A percentile compares a stretch with the other conserved stretches of the same genome.
Conservation (phyloP, 1,140 invertebrate genomes). For the Druon quercuslanigerum region DNA sequence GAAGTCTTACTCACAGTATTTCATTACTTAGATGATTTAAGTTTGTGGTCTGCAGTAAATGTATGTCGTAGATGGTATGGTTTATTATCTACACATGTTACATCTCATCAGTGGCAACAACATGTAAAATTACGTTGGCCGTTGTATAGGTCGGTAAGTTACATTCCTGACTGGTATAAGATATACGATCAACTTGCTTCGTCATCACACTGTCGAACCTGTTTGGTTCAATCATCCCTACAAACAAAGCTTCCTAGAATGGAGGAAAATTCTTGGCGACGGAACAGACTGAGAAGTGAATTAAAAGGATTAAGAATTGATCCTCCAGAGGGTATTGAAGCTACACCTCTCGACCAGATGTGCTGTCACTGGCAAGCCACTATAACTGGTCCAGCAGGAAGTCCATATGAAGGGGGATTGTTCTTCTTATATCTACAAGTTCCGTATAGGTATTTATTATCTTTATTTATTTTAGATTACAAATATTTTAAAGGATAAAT, state of each 20-base stretch:
- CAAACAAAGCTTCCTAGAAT: constrained; percentile 77
- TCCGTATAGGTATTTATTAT: constrained; percentile 78
- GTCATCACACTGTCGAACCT: constrained; percentile 84
- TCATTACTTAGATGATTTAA: constrained; percentile 92
- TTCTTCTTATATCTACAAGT: constrained; percentile 96
- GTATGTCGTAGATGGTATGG: constrained; percentile 91
- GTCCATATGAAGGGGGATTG: constrained; percentile 94
- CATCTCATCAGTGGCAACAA: constrained; percentile 85
- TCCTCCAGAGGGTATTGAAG: constrained; percentile 93
- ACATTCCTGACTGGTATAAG: constrained; percentile 86
- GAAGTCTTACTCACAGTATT: constrained; percentile 92
- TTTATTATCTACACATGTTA: constrained; percentile 85
- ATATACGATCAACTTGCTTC: constrained; percentile 76
- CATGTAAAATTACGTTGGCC: constrained; percentile 88
- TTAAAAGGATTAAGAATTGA: constrained; percentile 86
- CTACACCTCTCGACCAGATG: constrained; percentile 86
- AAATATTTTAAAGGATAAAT: constrained; percentile 26
- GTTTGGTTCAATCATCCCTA: constrained; percentile 86
- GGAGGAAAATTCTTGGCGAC: constrained; percentile 84
- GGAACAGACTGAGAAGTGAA: constrained; percentile 84
- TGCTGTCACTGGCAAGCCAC: constrained; percentile 95
- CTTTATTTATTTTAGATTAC: constrained; percentile 23
- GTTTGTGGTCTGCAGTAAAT: constrained; percentile 89
- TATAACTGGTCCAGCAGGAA: constrained; percentile 90
- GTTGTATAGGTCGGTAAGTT: constrained; percentile 84